Conservation (phyloP, 2,113 vertebrate species). For the Paraplagusia blochii region DNA sequence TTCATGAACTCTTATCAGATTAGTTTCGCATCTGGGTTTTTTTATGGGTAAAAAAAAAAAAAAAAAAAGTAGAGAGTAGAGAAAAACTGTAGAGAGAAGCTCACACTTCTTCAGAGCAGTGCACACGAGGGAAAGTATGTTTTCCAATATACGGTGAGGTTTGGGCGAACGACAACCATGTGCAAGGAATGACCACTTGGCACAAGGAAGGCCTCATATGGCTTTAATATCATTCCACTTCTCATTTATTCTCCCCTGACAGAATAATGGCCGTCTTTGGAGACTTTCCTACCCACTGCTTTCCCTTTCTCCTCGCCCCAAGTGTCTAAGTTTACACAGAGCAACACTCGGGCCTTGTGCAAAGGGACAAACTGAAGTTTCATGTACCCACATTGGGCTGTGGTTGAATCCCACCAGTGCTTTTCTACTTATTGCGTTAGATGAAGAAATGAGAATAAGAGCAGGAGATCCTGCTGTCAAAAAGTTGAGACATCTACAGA, state of each 20-base stretch:
- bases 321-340: constrained; percentile 54
- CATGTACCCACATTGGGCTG: constrained; percentile 51
- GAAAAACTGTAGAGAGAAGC: too few species aligned
- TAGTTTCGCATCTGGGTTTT: not conserved
- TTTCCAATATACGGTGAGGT: constrained; percentile 34
- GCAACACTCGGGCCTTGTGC: constrained; percentile 40
- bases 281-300: constrained; percentile 57
- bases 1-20: not conserved
- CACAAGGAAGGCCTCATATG: constrained; percentile 70
- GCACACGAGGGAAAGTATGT: constrained; percentile 22
- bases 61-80: not conserved
- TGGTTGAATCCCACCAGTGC: constrained; percentile 50
- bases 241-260: constrained; percentile 69
- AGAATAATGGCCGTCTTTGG: constrained; percentile 68
- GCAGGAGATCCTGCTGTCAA: not conserved
- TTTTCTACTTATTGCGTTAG: constrained; percentile 23
- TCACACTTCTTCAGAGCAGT: constrained; percentile 37
- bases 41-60: constrained; percentile 2
- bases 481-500: constrained; percentile 12
- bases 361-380: constrained; percentile 36
- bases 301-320: constrained; percentile 51
- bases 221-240: constrained; percentile 73
- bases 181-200: constrained; percentile 60
- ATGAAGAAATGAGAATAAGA: not conserved
- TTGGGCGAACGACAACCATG: constrained; percentile 50